Evolutionary conservation across 2,113 vertebrate species (phyloP).

Genomic region (Pardalotus punctatus): DNA sequence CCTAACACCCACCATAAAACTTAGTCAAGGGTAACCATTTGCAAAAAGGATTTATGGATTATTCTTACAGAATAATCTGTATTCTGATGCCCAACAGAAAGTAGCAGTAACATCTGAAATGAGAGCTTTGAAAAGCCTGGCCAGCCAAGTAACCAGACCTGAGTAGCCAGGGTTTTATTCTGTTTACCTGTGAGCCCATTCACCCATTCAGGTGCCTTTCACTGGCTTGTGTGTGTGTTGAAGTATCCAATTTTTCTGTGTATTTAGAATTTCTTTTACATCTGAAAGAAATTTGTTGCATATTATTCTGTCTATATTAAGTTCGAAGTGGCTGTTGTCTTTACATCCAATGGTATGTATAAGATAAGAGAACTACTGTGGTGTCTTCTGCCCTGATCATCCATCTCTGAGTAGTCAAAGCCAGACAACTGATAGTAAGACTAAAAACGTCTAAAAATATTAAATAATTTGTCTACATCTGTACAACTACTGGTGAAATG

Average conservation of each 20-base stretch:
- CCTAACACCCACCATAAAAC: not conserved
- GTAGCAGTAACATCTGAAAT: not conserved
- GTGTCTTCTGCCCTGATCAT: not conserved
- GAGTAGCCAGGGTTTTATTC: no score
- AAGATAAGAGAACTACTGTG: not conserved
- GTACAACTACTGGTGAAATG: not conserved
- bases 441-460: not conserved
- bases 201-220: not conserved
- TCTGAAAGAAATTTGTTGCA: not conserved
- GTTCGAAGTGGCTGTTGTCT: not conserved
- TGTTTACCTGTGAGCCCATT: no score
- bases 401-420: not conserved
- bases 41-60: not conserved
- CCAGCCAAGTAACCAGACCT: no score
- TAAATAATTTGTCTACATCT: not conserved
- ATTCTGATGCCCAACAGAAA: not conserved
- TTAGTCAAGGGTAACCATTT: not conserved
- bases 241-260: not conserved
- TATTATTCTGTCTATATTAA: not conserved
- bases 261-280: not conserved
- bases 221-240: not conserved
- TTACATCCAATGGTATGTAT: not conserved
- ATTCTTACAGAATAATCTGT: not conserved
- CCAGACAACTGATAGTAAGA: not conserved
- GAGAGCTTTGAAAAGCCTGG: no score